Percentiles rank a stretch among this genome's conserved stretches.
These are phyloP conservation scores for Dasypus novemcinctus DNA, from an alignment of 2,113 vertebrate genomes.

Conservation along the genomic window DNA sequence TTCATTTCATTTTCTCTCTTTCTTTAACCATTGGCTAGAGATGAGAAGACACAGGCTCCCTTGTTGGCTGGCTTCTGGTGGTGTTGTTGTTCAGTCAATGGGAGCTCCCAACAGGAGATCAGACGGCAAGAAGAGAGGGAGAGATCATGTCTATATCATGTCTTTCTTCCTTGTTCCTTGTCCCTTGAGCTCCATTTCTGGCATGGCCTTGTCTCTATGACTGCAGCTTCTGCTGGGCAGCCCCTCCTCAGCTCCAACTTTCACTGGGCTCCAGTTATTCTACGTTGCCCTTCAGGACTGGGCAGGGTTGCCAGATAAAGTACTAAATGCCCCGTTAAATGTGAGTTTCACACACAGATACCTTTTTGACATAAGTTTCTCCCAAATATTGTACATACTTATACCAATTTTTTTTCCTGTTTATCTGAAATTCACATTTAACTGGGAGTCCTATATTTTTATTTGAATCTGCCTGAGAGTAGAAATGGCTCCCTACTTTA, in stretches of 20 bases:
- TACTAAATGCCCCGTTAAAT: background rate
- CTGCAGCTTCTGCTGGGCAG: accelerated
- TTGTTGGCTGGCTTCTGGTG: accelerated
- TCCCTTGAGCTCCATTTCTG: background rate
- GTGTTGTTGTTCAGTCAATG: background rate
- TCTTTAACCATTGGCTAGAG: background rate
- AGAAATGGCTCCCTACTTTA: background rate
- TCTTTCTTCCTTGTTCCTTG: background rate
- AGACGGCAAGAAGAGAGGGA: background rate
- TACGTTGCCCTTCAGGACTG: background rate
- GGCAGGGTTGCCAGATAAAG: background rate
- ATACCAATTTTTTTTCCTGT: background rate
- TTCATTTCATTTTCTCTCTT: background rate
- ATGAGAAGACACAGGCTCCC: too few relatives aligned
- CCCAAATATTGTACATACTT: background rate
- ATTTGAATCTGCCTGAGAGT: background rate
- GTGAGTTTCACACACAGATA: background rate
- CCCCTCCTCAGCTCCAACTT: background rate
- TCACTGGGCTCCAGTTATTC: background rate
- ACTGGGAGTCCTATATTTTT: background rate
- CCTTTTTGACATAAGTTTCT: background rate
- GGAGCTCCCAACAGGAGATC: background rate
- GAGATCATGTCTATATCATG: too few relatives aligned
- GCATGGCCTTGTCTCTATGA: background rate
- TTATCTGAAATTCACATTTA: background rate